A percentile compares a stretch with the other conserved stretches of the same genome.
phyloP scores from a whole-genome alignment of 2,797 vertebrate species.

The Ibycter americanus region DNA sequence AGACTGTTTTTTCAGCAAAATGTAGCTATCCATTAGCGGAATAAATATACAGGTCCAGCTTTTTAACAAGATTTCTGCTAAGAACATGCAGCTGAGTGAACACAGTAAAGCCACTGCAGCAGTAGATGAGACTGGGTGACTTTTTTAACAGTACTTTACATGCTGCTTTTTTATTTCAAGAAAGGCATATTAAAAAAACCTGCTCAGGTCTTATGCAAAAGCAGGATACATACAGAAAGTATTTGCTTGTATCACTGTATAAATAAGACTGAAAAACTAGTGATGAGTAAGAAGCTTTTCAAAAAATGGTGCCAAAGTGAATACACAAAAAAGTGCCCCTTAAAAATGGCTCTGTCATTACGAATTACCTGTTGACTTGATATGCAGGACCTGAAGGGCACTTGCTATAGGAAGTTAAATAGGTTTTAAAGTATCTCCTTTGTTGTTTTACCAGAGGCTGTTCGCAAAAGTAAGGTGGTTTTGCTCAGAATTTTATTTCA shows the following conservation, averaged over 20 bases:
- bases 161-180: not conserved
- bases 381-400: slow-evolving; percentile 47
- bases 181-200: not conserved
- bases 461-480: not conserved
- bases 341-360: slow-evolving; percentile 76
- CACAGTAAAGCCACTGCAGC: not conserved
- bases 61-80: slow-evolving; percentile 12
- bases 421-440: slow-evolving; percentile 26
- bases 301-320: slow-evolving; percentile 69
- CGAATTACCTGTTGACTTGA: slow-evolving; percentile 63
- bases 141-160: not conserved
- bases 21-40: not conserved
- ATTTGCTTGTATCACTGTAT: not conserved
- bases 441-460: slow-evolving; percentile 3
- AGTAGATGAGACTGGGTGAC: not conserved
- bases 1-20: slow-evolving; percentile 6
- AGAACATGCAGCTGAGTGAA: not conserved
- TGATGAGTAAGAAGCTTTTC: slow-evolving; percentile 22
- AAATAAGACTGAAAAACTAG: not conserved
- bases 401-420: slow-evolving; percentile 17
- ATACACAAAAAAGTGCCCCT: slow-evolving; percentile 77
- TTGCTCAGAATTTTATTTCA: not conserved
- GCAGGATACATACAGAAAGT: not conserved
- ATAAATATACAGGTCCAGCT: not conserved
- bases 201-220: not conserved